These are phyloP conservation scores for Actinemys pallida DNA, from an alignment of 2,113 vertebrate species.

Conservation along the genomic window DNA sequence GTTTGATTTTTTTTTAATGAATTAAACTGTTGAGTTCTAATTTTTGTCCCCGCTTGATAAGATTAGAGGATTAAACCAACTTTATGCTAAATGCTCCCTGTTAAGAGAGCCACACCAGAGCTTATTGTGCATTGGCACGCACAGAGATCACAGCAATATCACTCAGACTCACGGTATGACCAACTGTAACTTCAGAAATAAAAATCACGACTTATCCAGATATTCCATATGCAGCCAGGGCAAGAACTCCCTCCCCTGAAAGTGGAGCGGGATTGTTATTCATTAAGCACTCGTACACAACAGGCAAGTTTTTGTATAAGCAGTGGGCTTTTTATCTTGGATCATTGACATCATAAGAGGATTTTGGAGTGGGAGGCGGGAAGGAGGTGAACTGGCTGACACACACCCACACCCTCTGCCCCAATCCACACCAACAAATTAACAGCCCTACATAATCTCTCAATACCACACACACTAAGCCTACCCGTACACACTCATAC, in stretches of 20 bases:
- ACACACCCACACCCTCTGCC: accelerated
- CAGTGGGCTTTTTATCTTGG: neutral
- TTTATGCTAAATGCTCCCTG: slow-evolving; percentile 6
- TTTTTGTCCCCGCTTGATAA: slow-evolving; percentile 40
- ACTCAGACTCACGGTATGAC: neutral
- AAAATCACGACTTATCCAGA: slow-evolving; percentile 32
- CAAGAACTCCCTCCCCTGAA: neutral
- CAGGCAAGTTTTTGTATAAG: slow-evolving; percentile 35
- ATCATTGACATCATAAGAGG: slow-evolving; percentile 22
- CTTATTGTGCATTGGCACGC: neutral
- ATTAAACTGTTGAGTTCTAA: slow-evolving; percentile 32
- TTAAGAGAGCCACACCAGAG: slow-evolving; percentile 19
- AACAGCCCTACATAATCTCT: neutral
- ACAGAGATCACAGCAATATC: neutral
- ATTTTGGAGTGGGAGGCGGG: neutral
- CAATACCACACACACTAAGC: neutral
- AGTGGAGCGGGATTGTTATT: neutral
- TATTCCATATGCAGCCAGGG: neutral
- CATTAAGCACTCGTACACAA: slow-evolving; percentile 24
- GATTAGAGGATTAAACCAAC: slow-evolving; percentile 58
- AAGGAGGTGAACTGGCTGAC: accelerated
- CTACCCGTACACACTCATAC: neutral
- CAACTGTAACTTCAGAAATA: slow-evolving; percentile 21
- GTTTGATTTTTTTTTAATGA: slow-evolving; percentile 31
- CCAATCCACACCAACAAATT: neutral